Evolutionary conservation across 2,113 vertebrate genomes (phyloP).

Genomic region (Mormoops blainvillei): DNA sequence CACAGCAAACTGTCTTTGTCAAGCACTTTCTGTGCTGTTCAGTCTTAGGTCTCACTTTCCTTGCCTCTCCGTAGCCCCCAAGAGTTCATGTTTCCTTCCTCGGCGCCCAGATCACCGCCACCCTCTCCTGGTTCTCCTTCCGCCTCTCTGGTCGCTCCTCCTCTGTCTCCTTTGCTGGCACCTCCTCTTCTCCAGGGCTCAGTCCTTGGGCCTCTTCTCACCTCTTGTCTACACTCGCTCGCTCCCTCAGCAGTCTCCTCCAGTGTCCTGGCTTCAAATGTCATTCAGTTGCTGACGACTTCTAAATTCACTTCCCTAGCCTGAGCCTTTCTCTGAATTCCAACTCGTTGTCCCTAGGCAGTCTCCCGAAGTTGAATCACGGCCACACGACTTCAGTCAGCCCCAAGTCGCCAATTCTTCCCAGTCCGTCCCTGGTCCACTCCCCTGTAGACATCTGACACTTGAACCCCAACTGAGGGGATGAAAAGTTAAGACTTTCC

Average conservation of each 20-base stretch:
- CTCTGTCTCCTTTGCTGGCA: background rate
- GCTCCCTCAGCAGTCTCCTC: background rate
- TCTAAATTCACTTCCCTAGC: background rate
- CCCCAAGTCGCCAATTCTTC: background rate
- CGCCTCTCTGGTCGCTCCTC: background rate
- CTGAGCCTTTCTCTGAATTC: background rate
- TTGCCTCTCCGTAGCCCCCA: background rate
- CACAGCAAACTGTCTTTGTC: background rate
- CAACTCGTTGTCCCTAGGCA: background rate
- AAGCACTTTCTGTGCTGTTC: background rate
- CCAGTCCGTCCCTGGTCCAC: background rate
- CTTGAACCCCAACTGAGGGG: background rate
- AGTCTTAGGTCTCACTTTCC: background rate
- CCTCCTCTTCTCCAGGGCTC: background rate
- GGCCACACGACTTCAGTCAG: background rate
- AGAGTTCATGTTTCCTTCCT: background rate
- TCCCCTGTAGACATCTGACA: background rate
- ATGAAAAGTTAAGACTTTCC: background rate
- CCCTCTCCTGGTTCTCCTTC: background rate
- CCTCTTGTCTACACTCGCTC: background rate
- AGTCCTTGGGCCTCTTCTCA: background rate
- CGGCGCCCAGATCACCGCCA: rapidly evolving
- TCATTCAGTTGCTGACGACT: background rate
- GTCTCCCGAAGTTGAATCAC: background rate
- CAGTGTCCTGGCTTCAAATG: background rate